A percentile compares a stretch with the other conserved stretches of the same genome.
Conservation (phyloP, 2,797 vertebrate genomes). For the Lepilemur ruficaudatus region DNA sequence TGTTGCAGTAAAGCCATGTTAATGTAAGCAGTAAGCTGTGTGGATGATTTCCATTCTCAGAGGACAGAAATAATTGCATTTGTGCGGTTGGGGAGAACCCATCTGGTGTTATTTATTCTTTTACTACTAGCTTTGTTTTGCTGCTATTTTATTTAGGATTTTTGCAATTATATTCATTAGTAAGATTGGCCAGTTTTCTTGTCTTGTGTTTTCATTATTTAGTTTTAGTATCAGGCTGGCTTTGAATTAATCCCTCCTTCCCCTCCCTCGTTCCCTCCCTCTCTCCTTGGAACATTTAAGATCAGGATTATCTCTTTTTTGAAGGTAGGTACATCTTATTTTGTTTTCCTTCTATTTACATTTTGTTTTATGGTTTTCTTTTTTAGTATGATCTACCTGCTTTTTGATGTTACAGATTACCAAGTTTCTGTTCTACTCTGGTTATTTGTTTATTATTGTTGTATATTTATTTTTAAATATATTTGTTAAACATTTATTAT, state of each 20-base stretch:
- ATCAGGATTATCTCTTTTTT: background rate
- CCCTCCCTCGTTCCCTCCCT: background rate
- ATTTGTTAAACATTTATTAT: background rate
- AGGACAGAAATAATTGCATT: background rate
- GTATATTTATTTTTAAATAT: background rate
- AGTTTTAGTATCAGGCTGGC: background rate
- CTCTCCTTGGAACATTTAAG: background rate
- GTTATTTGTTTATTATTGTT: background rate
- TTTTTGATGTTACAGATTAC: slow-evolving; percentile 8
- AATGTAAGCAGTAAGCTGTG: background rate
- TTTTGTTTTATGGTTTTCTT: slow-evolving; percentile 32
- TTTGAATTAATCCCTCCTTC: background rate
- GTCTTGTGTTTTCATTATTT: background rate
- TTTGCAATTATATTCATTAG: background rate
- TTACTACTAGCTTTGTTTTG: background rate
- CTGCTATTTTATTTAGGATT: background rate
- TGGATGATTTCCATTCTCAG: background rate
- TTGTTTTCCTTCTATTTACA: slow-evolving; percentile 28
- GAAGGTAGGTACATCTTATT: background rate
- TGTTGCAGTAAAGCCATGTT: background rate
- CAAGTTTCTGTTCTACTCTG: background rate
- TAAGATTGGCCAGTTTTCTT: background rate
- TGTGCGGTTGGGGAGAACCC: background rate
- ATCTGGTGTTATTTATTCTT: background rate
- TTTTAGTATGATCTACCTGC: slow-evolving; percentile 9